Evolutionary conservation across 2,888 invertebrate species (phyloP), one percentile per base, ranked within the genome.

Genomic region (Atethmia centrago): DNA sequence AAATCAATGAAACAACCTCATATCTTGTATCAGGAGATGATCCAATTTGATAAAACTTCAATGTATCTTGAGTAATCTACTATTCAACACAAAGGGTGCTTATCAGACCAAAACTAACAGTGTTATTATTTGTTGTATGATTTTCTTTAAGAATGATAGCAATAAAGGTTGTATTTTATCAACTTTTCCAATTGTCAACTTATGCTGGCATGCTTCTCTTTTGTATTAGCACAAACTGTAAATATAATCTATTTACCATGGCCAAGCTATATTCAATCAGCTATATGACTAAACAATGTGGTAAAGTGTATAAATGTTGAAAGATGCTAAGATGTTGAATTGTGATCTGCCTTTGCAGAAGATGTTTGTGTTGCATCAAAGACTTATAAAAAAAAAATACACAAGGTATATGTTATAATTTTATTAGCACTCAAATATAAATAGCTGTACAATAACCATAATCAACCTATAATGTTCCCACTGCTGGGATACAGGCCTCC

Each of bases 11-110:
- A 55, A 74, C 40, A 74, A 63, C 56, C 62, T 74, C 71, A n/a
- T 56, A 56, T 5, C 16, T 36, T 31, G 14, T 72, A 67, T 77
- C 75, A 62, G 7, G 21, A 71, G 82, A 82, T 82, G 79, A 62
- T 78, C 82, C 31, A 65, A 36, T 68, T 80, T 78, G 79, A 80
- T 80, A 82, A 68, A 49, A 25, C 16, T 25, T 9, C 40, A 49
- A 42, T n/a, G 45, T 66, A 66, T 67, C 40, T 53, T 69, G 36
- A 75, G n/a, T 78, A 65, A 78, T 80, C 58, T 67, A 63, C 72
- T 79, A 55, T 36, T 31, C 1, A 51, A 63, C 21, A 64, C 45
- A 77, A 72, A 56, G 49, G n/a, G 12, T 53, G 47, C 40, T 61
- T 78, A 75, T 75, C 76, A 71, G 36, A 71, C 42, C 36, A 25